Conservation (phyloP, 2,113 vertebrate genomes). For the Prunella himalayana region DNA sequence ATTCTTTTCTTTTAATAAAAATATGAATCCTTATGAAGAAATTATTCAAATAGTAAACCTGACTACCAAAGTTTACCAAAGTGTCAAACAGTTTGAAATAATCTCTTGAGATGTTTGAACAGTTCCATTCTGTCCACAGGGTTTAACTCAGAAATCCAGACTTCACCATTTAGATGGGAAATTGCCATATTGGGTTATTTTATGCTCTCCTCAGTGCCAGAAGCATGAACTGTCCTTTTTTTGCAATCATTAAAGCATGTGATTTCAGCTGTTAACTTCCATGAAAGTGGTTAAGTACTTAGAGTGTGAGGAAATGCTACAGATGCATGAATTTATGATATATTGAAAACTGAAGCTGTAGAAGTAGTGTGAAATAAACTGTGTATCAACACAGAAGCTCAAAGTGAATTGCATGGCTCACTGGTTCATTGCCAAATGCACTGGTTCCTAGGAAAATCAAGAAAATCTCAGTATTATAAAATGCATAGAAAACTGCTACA, state of each 20-base stretch:
- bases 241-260: background rate
- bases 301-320: background rate
- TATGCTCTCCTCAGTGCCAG: background rate
- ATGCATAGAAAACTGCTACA: background rate
- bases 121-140: background rate
- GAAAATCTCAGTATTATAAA: background rate
- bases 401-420: background rate
- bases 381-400: background rate
- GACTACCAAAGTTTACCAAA: background rate
- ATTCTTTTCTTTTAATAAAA: background rate
- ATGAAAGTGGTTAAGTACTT: background rate
- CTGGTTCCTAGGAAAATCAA: background rate
- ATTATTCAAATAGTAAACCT: background rate
- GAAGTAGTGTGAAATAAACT: background rate
- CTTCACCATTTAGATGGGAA: background rate
- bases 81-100: background rate
- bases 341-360: background rate
- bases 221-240: background rate
- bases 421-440: background rate
- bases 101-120: background rate
- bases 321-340: background rate
- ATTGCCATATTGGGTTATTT: background rate
- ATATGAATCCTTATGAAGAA: background rate
- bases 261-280: background rate
- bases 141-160: background rate